Percentiles rank a stretch among this genome's conserved stretches.
These are phyloP conservation scores for Chelon labrosus DNA, from an alignment of 2,797 vertebrate species.

Conservation along the genomic window DNA sequence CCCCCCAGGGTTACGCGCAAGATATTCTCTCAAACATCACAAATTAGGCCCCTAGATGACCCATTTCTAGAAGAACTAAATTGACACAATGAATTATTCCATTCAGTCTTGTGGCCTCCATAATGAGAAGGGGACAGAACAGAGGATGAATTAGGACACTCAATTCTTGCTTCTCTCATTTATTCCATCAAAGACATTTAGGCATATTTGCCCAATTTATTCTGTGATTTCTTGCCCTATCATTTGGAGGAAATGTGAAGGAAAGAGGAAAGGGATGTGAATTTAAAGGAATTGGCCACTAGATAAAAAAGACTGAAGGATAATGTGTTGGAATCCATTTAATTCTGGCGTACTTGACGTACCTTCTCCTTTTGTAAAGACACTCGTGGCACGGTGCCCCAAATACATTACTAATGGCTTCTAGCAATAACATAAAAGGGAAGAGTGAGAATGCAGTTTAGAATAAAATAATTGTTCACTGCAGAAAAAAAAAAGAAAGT, in stretches of 20 bases:
- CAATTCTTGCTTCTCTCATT: constrained; percentile 65
- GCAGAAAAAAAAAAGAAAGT: background rate
- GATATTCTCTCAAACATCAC: constrained; percentile 69
- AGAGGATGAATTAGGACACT: constrained; percentile 75
- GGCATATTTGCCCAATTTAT: constrained; percentile 70
- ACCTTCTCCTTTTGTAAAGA: constrained; percentile 41
- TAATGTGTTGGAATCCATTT: constrained; percentile 57
- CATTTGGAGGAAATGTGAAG: constrained; percentile 27
- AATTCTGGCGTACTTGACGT: constrained; percentile 27
- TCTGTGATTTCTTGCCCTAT: constrained; percentile 61
- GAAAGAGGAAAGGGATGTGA: constrained; percentile 31
- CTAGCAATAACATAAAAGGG: constrained; percentile 39
- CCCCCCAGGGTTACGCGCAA: constrained; percentile 53
- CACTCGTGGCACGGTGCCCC: constrained; percentile 29
- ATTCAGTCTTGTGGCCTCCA: constrained; percentile 67
- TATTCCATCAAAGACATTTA: constrained; percentile 73
- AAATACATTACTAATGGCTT: constrained; percentile 63
- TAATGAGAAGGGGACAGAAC: constrained; percentile 66
- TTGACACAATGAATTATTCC: constrained; percentile 81
- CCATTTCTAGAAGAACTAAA: constrained; percentile 76
- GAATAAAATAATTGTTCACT: constrained; percentile 40
- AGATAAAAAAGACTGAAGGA: constrained; percentile 55
- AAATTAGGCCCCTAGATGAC: constrained; percentile 80
- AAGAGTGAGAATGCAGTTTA: constrained; percentile 41
- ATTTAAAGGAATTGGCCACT: constrained; percentile 49